Base-by-base conservation (phyloP, 2,113 vertebrate genomes). In the Dromaius novaehollandiae region DNA sequence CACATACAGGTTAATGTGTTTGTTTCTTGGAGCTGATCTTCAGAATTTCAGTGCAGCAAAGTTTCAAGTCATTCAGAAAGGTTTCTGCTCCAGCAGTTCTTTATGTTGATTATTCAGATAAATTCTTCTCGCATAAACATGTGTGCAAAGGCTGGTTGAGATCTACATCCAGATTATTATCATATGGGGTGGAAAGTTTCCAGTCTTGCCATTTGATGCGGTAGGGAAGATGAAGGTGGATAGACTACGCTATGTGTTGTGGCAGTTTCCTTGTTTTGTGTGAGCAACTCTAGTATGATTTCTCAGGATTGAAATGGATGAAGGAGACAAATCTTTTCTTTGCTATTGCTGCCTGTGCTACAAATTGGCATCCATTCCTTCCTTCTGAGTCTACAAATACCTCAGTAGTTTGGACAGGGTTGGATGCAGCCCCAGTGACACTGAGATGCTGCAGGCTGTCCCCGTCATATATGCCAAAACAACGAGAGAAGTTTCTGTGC, bases 1-100 rank as follows among this genome's bases (percentile, higher is more conserved):
- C 8, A 7, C 24, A 34, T 17, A 34, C 13, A 58, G 2, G 13
- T 53, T 85, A 16, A 30, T 1, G 0, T 5, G 11, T 40, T 1
- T 2, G n/a, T 74, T 3, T 88, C 36, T 19, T 6, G 12, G 42
- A 83, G 64, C 6, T 7, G 11, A 12, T 48, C 18, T 68, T 26
- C 22, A 34, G 22, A 3, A 4, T 88, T 93, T 91, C 25, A 56
- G 6, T 73, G 71, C 25, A 34, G 25, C 42, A 56, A 71, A 44
- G 8, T 50, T 82, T 48, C 21, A 73, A 48, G 26, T 53, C 1
- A 53, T 80, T 89, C 1, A 22, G 79, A 63, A 34, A 38, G 1
- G 42, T 81, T 74, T 77, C 26, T 82, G 7, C 61, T 84, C 46
- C 69, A 71, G 8, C 30, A 82, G 18, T 44, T 85, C 66, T 79